Percentiles rank a stretch among this genome's conserved stretches.
Evolutionary conservation across 2,797 vertebrate species (phyloP).

Genomic region (Miichthys miiuy): DNA sequence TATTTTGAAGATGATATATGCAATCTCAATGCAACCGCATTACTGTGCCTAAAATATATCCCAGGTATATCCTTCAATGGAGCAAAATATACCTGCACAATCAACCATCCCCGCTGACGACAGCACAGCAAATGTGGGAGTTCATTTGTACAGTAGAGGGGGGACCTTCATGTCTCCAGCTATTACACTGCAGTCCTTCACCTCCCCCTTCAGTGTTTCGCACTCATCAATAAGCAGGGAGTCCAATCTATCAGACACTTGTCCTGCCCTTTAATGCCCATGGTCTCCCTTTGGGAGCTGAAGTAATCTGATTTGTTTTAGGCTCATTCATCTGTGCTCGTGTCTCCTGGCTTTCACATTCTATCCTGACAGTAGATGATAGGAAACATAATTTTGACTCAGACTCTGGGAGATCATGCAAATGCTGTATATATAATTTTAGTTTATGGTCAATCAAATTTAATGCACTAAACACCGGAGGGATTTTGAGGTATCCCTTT

Average conservation of each 20-base stretch:
- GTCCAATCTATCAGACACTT: conserved; percentile 53
- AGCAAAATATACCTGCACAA: conserved; percentile 30
- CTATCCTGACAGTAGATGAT: background rate
- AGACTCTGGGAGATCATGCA: conserved; percentile 16
- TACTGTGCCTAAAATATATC: background rate
- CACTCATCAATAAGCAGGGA: conserved; percentile 71
- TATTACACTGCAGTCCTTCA: conserved; percentile 48
- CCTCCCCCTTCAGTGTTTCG: conserved; percentile 27
- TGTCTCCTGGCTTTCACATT: background rate
- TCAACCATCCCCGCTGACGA: conserved; percentile 47
- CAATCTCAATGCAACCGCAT: conserved; percentile 11
- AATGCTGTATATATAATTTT: conserved; percentile 22
- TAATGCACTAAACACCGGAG: conserved; percentile 19
- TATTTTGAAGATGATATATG: conserved; percentile 45
- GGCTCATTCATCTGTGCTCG: background rate
- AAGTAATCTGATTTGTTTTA: conserved; percentile 53
- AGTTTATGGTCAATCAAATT: conserved; percentile 31
- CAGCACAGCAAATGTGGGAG: conserved; percentile 47
- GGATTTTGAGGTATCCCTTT: conserved; percentile 4
- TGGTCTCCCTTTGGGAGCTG: conserved; percentile 39
- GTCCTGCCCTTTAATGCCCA: conserved; percentile 34
- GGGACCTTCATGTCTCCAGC: conserved; percentile 51
- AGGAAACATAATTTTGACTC: background rate
- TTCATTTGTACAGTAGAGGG: conserved; percentile 45
- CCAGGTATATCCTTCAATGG: conserved; percentile 1